A percentile compares a stretch with the other conserved stretches of the same genome.
phyloP scores from a whole-genome alignment of 2,113 vertebrate species.

The Tetrax tetrax region DNA sequence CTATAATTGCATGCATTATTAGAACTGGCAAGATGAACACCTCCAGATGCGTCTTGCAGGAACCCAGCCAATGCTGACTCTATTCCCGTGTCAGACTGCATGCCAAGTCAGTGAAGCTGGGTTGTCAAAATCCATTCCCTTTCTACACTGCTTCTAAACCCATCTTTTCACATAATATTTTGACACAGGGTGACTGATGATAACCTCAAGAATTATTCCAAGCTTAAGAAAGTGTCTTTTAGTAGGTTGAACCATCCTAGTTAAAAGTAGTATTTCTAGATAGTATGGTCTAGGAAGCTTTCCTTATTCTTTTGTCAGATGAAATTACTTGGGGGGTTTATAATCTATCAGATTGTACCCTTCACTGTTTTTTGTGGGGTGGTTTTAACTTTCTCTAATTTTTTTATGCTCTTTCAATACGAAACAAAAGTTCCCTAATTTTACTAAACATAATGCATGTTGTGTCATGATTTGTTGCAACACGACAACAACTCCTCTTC shows the following conservation, averaged over 20 bases:
- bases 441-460: not conserved
- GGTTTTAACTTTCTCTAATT: not conserved
- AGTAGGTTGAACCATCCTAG: not conserved
- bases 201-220: not conserved
- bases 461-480: not conserved
- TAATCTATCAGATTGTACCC: not conserved
- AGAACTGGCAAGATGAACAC: slow-evolving; percentile 63
- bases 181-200: not conserved
- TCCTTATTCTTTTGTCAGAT: not conserved
- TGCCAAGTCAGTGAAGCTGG: slow-evolving; percentile 25
- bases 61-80: slow-evolving; percentile 55
- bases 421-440: not conserved
- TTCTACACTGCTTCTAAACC: not conserved
- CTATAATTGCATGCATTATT: not conserved
- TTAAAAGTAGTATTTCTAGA: not conserved
- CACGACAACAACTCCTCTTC: not conserved
- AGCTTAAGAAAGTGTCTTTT: not conserved
- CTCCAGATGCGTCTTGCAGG: slow-evolving; percentile 63
- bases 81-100: slow-evolving; percentile 7
- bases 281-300: not conserved
- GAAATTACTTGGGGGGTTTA: not conserved
- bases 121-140: slow-evolving; percentile 38
- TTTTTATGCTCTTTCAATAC: not conserved
- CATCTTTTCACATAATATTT: not conserved
- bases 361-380: not conserved